phyloP scores from a whole-genome alignment of 1,140 invertebrate genomes.

The Bombus confusus region DNA sequence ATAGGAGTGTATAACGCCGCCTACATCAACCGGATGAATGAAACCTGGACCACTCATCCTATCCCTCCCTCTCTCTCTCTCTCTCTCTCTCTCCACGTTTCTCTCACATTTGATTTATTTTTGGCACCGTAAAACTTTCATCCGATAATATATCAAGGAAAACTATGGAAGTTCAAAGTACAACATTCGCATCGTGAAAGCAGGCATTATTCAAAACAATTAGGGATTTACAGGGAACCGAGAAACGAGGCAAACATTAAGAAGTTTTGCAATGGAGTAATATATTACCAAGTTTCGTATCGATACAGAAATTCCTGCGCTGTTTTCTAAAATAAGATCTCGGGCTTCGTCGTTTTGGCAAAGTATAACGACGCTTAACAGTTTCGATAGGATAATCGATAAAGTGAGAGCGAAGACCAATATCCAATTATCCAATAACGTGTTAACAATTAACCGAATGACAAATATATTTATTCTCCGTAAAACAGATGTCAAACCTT shows the following conservation, averaged over 20 bases:
- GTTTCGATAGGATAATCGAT: too few relatives aligned
- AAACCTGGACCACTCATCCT: constrained; percentile 54
- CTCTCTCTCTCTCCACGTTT: background rate
- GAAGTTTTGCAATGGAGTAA: background rate
- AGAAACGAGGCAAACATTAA: background rate
- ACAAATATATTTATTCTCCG: too few relatives aligned
- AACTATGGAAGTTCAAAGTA: constrained; percentile 5
- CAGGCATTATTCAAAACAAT: background rate
- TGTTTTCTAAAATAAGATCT: background rate
- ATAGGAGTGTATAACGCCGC: constrained; percentile 59
- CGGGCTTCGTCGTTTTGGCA: background rate
- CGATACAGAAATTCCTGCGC: background rate
- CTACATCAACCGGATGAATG: constrained; percentile 50
- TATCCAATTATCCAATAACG: too few relatives aligned
- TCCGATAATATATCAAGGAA: background rate
- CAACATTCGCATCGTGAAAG: background rate
- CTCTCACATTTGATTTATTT: constrained; percentile 14
- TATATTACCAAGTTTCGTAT: background rate
- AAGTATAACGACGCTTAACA: background rate
- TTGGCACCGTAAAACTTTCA: constrained; percentile 3
- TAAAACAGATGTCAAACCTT: too few relatives aligned
- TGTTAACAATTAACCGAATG: too few relatives aligned
- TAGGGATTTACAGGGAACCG: background rate
- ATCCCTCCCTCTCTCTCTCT: constrained; percentile 17
- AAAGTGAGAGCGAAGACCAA: too few relatives aligned